Percentiles rank a stretch among this genome's conserved stretches.
Evolutionary conservation across 2,113 vertebrate species (phyloP).

Genomic region (Eulemur macaco): DNA sequence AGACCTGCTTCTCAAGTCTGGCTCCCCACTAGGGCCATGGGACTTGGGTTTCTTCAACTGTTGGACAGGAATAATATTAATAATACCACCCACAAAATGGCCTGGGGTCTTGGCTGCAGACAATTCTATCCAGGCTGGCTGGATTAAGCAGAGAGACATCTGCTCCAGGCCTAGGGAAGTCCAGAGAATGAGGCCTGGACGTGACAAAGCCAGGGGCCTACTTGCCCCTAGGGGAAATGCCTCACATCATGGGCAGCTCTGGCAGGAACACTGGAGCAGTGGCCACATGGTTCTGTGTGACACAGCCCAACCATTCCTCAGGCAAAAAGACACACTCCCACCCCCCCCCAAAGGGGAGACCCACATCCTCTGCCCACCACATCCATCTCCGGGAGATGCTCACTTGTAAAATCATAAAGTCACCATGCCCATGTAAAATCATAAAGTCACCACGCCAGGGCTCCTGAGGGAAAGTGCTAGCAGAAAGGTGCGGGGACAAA

Average conservation of each 20-base stretch:
- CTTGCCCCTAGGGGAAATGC: accelerated
- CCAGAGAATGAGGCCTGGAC: neutral
- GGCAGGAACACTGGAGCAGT: neutral
- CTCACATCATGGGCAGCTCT: accelerated
- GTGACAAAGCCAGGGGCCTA: neutral
- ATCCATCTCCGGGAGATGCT: neutral
- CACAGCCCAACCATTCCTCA: neutral
- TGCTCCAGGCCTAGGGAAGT: neutral
- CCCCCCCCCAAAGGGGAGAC: neutral
- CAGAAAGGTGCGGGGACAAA: neutral
- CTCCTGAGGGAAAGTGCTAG: accelerated
- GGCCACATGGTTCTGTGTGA: neutral
- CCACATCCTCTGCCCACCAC: neutral
- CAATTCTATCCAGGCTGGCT: neutral
- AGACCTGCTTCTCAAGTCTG: neutral
- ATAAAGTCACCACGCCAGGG: no score
- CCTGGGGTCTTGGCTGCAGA: neutral
- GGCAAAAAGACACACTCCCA: accelerated
- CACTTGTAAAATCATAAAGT: neutral
- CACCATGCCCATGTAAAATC: neutral
- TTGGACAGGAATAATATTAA: neutral
- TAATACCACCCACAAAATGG: no score
- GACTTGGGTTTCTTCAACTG: neutral
- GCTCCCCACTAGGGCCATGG: neutral
- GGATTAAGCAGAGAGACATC: neutral